Base-by-base conservation (phyloP, 1,140 invertebrate genomes). In the Drosophila guanche region DNA sequence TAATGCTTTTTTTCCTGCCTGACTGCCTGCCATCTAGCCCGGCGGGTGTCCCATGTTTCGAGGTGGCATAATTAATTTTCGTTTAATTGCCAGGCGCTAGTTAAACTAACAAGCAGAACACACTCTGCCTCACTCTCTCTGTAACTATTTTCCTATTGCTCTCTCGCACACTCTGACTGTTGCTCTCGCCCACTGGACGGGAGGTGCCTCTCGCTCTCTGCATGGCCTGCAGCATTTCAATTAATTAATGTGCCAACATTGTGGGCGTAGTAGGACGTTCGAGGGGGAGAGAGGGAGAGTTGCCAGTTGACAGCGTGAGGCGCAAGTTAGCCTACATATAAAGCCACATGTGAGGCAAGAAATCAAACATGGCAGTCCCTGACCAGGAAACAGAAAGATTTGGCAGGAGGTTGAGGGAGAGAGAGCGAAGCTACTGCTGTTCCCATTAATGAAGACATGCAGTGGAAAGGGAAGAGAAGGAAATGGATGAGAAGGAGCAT, bases 201-300 rank as follows among this genome's bases (percentile, higher is more conserved):
- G 4, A 25, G n/a, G n/a, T 56, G 20, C 43, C 50, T 41, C 66
- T 41, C 29, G 8, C 56, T 61, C 40, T 27, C 33, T 27, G 43
- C 22, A 72, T 53, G 42, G 76, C 80, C 81, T 60, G 73, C 77
- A 86, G 80, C 80, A 77, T 85, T 85, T 85, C 80, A 86, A 85
- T 85, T 85, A 85, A 85, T 85, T 86, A 85, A 85, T 85, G 81
- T 85, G 73, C 81, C 80, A 85, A 86, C 80, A 85, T 86, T 84
- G 81, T 86, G 80, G 76, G 76, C 62, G 66, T 76, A 25, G 33
- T 16, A 27, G 43, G 45, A 50, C 57, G 42, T 16, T 33, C 40
- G 41, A 41, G 2, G 43, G 33, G 25, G 52, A 8, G 23, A 27
- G 43, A 47, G 33, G 27, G 10, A 10, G 41, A 14, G 12, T 68